A percentile compares a stretch with the other conserved stretches of the same genome.
phyloP scores from a whole-genome alignment of 2,797 vertebrate genomes.

The Epinephelus coioides region DNA sequence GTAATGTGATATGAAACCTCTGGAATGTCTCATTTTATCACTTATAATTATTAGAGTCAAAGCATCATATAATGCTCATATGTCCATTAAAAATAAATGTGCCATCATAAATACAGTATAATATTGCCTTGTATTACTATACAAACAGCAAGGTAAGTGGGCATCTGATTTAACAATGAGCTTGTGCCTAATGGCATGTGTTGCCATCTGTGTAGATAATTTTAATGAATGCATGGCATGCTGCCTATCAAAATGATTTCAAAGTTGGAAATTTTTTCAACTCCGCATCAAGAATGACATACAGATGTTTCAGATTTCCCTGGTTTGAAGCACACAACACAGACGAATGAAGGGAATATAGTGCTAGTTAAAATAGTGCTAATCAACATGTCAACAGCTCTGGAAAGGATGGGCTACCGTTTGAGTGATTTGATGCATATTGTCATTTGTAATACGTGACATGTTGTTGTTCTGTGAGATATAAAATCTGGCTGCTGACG shows the following conservation, averaged over 20 bases:
- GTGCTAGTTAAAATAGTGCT: constrained; percentile 35
- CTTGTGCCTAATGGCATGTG: constrained; percentile 41
- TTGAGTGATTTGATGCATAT: constrained; percentile 20
- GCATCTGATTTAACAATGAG: constrained; percentile 61
- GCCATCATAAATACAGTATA: constrained; percentile 21
- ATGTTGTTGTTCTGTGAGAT: constrained; percentile 26
- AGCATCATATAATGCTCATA: constrained; percentile 8
- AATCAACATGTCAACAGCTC: constrained; percentile 25
- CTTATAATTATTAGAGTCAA: constrained; percentile 6
- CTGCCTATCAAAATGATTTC: constrained; percentile 56
- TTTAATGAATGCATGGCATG: constrained; percentile 68
- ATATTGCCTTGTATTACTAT: constrained; percentile 40
- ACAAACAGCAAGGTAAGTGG: constrained; percentile 65
- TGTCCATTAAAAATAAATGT: constrained; percentile 36
- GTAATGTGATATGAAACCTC: constrained; percentile 20
- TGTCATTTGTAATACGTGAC: constrained; percentile 23
- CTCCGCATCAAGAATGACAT: constrained; percentile 49
- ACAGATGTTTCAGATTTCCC: constrained; percentile 71
- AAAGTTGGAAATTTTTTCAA: constrained; percentile 63
- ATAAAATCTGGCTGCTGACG: constrained; percentile 4
- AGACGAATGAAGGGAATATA: constrained; percentile 21
- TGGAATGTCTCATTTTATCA: constrained; percentile 4
- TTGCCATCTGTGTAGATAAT: constrained; percentile 63
- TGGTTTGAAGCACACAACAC: constrained; percentile 15
- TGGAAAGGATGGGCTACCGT: constrained; percentile 13